These are phyloP conservation scores for Zaprionus ornatus DNA, from an alignment of 1,140 invertebrate species.

Conservation along the genomic window DNA sequence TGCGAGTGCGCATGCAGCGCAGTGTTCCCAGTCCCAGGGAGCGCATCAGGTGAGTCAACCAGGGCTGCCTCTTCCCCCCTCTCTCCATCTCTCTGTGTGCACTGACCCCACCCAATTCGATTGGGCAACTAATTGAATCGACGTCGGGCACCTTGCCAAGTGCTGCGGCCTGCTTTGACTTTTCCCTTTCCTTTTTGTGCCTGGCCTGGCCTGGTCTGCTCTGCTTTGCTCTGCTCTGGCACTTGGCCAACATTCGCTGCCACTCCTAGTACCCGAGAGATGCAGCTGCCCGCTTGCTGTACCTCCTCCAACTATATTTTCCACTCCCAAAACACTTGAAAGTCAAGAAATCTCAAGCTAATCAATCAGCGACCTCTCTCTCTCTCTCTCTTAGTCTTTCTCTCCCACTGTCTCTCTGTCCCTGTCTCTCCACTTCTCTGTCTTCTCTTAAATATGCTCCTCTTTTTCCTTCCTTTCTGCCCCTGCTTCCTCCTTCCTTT, in stretches of 20 bases:
- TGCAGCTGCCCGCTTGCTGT: background rate
- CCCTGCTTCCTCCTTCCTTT: background rate
- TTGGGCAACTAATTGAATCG: conserved; percentile 65
- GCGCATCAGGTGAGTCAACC: conserved; percentile 66
- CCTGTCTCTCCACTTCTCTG: conserved; percentile 7
- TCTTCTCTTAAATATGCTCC: background rate
- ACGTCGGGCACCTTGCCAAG: conserved; percentile 42
- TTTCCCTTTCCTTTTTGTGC: conserved; percentile 58
- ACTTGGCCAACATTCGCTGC: conserved; percentile 51
- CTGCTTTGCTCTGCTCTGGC: conserved; percentile 44
- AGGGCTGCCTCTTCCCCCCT: background rate
- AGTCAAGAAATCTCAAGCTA: conserved; percentile 44
- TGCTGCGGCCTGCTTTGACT: conserved; percentile 26
- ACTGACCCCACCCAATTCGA: conserved; percentile 9
- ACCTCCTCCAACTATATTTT: conserved; percentile 8
- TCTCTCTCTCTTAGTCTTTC: background rate
- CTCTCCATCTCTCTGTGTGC: background rate
- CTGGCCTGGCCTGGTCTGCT: conserved; percentile 41
- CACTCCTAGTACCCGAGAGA: background rate
- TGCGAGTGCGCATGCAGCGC: conserved; percentile 57
- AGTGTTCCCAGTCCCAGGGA: conserved; percentile 55
- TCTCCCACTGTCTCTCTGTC: background rate
- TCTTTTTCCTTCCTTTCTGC: background rate
- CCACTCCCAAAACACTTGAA: conserved; percentile 52
- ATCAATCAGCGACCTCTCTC: conserved; percentile 56